A percentile compares a stretch with the other conserved stretches of the same genome.
Conservation (phyloP, 2,797 vertebrate genomes). For the Chelon auratus region DNA sequence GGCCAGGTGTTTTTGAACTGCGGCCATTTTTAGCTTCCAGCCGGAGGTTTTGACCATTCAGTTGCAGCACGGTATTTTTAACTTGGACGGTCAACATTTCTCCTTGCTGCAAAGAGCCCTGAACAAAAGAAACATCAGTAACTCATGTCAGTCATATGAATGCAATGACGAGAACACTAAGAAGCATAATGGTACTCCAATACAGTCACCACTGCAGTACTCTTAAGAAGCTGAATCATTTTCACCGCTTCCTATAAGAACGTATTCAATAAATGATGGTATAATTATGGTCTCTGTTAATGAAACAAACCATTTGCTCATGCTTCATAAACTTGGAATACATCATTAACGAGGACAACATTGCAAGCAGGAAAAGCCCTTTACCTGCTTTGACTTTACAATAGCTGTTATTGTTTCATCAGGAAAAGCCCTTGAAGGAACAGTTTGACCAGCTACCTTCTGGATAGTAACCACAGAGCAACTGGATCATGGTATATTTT, state of each 20-base stretch:
- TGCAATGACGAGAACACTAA: neutral
- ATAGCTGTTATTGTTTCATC: too few relatives aligned
- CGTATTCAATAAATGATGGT: neutral
- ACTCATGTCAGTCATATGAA: slow-evolving; percentile 5
- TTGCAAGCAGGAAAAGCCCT: too few relatives aligned
- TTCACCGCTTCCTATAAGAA: neutral
- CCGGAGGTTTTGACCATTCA: slow-evolving; percentile 75
- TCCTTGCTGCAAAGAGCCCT: slow-evolving; percentile 54
- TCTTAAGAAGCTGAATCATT: neutral
- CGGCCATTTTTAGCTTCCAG: slow-evolving; percentile 79
- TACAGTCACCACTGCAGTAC: neutral
- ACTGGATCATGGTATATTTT: neutral
- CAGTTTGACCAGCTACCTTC: too few relatives aligned
- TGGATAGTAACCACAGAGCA: neutral
- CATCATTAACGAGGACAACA: neutral
- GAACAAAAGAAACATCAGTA: slow-evolving; percentile 65
- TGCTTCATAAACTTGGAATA: neutral
- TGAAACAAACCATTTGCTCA: neutral
- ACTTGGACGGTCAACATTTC: slow-evolving; percentile 70
- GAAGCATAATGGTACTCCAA: neutral
- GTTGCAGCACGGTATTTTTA: slow-evolving; percentile 79
- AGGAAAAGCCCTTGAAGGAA: too few relatives aligned
- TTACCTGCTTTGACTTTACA: too few relatives aligned
- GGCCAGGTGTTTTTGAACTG: slow-evolving; percentile 72
- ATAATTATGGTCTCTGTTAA: neutral